A percentile compares a stretch with the other conserved stretches of the same genome.
These are phyloP conservation scores for Armadillidium nasatum DNA, from an alignment of 1,140 invertebrate species.

Conservation along the genomic window DNA sequence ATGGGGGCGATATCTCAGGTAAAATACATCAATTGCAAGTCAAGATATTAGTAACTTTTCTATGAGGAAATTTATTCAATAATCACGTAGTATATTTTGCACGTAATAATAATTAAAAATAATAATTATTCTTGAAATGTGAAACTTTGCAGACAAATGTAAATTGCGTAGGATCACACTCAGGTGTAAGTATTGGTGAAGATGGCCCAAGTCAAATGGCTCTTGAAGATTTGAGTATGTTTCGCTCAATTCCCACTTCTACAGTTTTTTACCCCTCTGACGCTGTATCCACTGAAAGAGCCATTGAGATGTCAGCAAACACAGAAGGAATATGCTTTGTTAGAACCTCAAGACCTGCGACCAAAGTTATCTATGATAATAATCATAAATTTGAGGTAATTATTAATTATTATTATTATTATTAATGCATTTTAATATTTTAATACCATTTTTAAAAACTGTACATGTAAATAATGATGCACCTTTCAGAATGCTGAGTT, in stretches of 20 bases:
- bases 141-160: constrained; percentile 70
- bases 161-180: constrained; percentile 88
- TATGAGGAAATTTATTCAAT: no score
- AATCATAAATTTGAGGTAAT: constrained; percentile 66
- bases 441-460: no score
- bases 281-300: constrained; percentile 87
- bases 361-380: constrained; percentile 80
- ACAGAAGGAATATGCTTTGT: constrained; percentile 94
- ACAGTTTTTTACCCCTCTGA: constrained; percentile 97
- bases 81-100: no score
- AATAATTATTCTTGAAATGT: background rate
- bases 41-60: no score
- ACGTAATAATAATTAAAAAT: no score
- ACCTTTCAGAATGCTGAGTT: no score
- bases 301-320: constrained; percentile 92
- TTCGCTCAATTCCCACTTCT: constrained; percentile 80
- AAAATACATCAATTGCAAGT: no score
- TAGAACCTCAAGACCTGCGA: constrained; percentile 87
- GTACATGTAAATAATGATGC: no score
- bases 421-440: no score
- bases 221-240: constrained; percentile 94
- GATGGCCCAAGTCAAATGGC: constrained; percentile 99
- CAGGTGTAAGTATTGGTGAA: constrained; percentile 85
- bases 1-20: constrained; percentile 94
- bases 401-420: background rate